phyloP scores from a whole-genome alignment of 2,888 invertebrate species.

The Hirtodrosophila histrioides region DNA sequence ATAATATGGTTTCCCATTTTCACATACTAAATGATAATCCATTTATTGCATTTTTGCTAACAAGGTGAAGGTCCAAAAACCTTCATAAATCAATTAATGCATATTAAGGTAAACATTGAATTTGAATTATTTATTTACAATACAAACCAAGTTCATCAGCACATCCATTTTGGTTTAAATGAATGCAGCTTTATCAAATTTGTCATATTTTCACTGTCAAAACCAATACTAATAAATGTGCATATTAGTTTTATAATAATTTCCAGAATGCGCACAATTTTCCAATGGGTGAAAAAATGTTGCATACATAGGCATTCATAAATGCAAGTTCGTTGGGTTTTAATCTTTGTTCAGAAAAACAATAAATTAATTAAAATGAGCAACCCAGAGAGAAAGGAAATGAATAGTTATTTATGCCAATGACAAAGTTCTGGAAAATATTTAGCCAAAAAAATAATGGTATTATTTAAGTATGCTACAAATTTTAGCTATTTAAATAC shows the following conservation, averaged over 20 bases:
- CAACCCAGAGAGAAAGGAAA: conserved; percentile 5
- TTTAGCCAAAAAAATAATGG: conserved; percentile 31
- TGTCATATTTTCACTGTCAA: background rate
- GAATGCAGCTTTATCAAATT: background rate
- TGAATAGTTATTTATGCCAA: background rate
- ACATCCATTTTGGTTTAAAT: background rate
- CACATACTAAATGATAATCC: no score
- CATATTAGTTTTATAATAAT: conserved; percentile 29
- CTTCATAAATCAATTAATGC: no score
- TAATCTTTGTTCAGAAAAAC: conserved; percentile 17
- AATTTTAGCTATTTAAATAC: no score
- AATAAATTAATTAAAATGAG: conserved; percentile 61
- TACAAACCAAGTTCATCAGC: background rate
- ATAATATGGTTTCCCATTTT: no score
- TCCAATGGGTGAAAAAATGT: conserved; percentile 16
- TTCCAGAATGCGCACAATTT: conserved; percentile 12
- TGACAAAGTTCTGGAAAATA: conserved; percentile 17
- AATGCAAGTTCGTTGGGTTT: conserved; percentile 11
- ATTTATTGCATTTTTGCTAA: no score
- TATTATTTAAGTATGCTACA: no score
- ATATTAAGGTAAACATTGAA: no score
- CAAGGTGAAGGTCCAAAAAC: no score
- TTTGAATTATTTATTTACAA: background rate
- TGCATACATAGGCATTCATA: background rate
- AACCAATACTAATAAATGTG: conserved; percentile 1